A percentile compares a stretch with the other conserved stretches of the same genome.
phyloP scores from a whole-genome alignment of 2,888 invertebrate species.

The Lumbricus terrestris region DNA sequence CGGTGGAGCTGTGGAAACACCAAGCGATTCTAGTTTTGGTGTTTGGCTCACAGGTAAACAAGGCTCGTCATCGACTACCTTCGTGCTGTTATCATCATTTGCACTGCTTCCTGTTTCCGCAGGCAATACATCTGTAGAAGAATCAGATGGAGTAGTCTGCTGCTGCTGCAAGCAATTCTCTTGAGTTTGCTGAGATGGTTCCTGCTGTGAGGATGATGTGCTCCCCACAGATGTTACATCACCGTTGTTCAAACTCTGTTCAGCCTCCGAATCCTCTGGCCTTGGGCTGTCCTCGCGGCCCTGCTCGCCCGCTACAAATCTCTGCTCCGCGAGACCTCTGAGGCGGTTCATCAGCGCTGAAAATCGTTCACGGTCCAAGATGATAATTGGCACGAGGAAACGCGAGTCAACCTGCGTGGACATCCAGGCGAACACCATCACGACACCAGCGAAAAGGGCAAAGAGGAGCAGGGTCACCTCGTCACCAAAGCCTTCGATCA shows the following conservation, averaged over 20 bases:
- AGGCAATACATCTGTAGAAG: not conserved
- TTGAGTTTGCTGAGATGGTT: not conserved
- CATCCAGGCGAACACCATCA: conserved; percentile 71
- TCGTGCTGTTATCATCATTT: not conserved
- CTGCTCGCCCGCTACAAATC: not conserved
- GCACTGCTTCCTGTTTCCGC: not conserved
- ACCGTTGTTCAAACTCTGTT: not conserved
- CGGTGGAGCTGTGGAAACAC: not conserved
- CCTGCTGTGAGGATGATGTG: not conserved
- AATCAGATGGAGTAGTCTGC: not conserved
- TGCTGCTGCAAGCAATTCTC: not conserved
- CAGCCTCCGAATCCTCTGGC: not conserved
- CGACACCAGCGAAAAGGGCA: conserved; percentile 64
- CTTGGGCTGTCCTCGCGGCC: not conserved
- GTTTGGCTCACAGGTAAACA: not conserved
- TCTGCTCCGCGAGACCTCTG: not conserved
- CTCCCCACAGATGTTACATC: not conserved
- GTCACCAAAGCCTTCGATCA: conserved; percentile 80
- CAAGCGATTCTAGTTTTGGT: not conserved
- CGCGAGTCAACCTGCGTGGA: conserved; percentile 75
- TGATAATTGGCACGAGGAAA: conserved; percentile 58
- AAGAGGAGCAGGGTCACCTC: conserved; percentile 77
- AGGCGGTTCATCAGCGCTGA: conserved; percentile 23
- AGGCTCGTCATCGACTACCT: not conserved
- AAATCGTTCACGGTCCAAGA: conserved; percentile 42